These are phyloP conservation scores for Olivierus martensii DNA, from an alignment of 1,140 invertebrate species.

Conservation along the genomic window DNA sequence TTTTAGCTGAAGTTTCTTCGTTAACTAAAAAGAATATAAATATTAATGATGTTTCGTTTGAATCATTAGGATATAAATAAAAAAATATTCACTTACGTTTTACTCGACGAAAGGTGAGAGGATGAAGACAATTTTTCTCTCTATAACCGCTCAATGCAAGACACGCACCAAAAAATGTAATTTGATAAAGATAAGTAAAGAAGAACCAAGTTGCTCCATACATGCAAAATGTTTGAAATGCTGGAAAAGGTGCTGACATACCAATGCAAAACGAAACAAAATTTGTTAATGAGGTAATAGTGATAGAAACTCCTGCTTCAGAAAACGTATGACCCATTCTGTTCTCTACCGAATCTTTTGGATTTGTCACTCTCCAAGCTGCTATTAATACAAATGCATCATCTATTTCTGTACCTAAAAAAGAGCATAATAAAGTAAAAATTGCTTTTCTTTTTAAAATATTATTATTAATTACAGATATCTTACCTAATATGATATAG, in stretches of 20 bases:
- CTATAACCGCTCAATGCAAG: too few relatives aligned
- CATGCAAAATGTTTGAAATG: conserved; percentile 88
- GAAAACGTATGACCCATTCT: conserved; percentile 74
- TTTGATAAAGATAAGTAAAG: conserved; percentile 86
- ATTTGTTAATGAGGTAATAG: conserved; percentile 92
- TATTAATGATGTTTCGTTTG: too few relatives aligned
- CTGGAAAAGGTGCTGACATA: conserved; percentile 86
- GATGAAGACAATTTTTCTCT: too few relatives aligned
- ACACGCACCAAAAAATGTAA: conserved; percentile 75
- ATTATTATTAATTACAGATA: too few relatives aligned
- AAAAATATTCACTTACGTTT: too few relatives aligned
- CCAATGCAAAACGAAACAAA: conserved; percentile 93
- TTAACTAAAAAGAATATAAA: too few relatives aligned
- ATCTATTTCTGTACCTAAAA: conserved; percentile 82
- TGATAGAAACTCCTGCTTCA: conserved; percentile 91
- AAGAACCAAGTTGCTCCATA: conserved; percentile 84
- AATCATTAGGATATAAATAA: too few relatives aligned
- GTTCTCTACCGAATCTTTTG: conserved; percentile 61
- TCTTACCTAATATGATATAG: conserved; percentile 84
- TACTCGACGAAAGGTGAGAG: too few relatives aligned
- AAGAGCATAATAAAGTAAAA: too few relatives aligned
- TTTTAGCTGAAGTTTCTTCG: too few relatives aligned
- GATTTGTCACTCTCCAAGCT: conserved; percentile 71
- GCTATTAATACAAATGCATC: conserved; percentile 94
- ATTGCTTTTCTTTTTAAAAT: too few relatives aligned